Evolutionary conservation across 2,888 invertebrate species (phyloP), one percentile per base, ranked within the genome.

Genomic region (Cryptus viduatorius): DNA sequence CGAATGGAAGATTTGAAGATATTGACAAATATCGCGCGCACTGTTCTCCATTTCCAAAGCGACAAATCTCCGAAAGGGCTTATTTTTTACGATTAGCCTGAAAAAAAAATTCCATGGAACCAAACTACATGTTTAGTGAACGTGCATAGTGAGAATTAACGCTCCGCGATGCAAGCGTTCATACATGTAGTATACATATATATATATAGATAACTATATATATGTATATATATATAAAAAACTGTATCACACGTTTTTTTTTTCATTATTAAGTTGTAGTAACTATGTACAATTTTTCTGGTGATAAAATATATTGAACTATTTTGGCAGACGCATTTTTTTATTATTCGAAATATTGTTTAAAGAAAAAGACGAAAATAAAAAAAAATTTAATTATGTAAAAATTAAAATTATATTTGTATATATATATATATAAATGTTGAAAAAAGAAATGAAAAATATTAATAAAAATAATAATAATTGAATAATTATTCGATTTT

Each of bases 301-400:
- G 89, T 90, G 90, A 89, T 90, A 91, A 91, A 92, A 92, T 92
- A 92, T 89, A 92, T 86, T 89, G 87, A 91, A 88, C 90, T 92
- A 92, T 92, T 92, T 92, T 92, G 91, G 91, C 92, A 92, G 88
- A 88, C 44, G 42, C 77, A 44, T 83, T 83, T 75, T 64, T 78
- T 78, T 10, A 71, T 83, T 80, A 8, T 44, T 73, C 44, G 56
- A 7, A 56, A 19, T 37, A 14, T 7, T 44, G 42, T 53, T 71
- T 37, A 16, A 19, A 37, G 7, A 5, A 10, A 65, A 44, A 42
- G 16, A 44, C 1, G 24, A 24, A 24, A 24, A n/a, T n/a, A 24
- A 24, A 1, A 1, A 1, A 24, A 24, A 1, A 24, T 24, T 24
- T 24, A 24, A 24, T 24, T 24, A 3, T 24, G 24, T 24, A 24